Evolutionary conservation across 2,888 invertebrate species (phyloP), one percentile per base, ranked within the genome.

Genomic region (Lomographa bimaculata): DNA sequence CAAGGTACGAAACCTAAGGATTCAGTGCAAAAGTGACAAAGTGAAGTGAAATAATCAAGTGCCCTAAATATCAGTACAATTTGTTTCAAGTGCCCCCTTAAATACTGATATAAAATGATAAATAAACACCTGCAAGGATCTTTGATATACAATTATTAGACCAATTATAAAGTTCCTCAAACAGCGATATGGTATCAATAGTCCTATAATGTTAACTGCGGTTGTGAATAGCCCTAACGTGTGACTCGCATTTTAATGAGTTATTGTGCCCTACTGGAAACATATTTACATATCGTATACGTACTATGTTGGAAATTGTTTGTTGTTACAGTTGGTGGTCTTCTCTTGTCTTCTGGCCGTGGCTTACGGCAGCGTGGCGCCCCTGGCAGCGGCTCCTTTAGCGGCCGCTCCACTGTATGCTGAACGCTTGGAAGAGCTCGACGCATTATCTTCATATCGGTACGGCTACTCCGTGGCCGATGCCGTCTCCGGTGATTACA

Each of bases 361-460:
- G 51, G 77, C 73, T 4, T 71, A 62, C 44, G 75, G 79, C 47
- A 82, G 85, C 59, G 77, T 68, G 32, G 72, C 79, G 23, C 77
- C 84, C 5, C 16, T 21, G 9, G 44, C 38, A 0, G 28, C 40
- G 3, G 28, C 28, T 1, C 19, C 34, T 5, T 18, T 36, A 0
- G 72, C 73, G 9, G 63, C 75, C 2, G 72, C 74, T 0, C 60
- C 75, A 0, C 68, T 38, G 6, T 70, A 76, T 2, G 73, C 77
- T 1, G 80, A 82, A 4, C 67, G 78, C 16, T 56, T 83, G 1
- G 85, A 83, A 43, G 78, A 90, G 41, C 90, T 87, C 62, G 91
- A 91, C 61, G 85, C 91, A 0, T 64, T 83, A 27, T 92, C 92
- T 0, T 91, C 91, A 63, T 93, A 93, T 71, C 68, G 71, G 45